A percentile compares a stretch with the other conserved stretches of the same genome.
phyloP scores from a whole-genome alignment of 2,113 vertebrate genomes.

The Isichthys henryi region DNA sequence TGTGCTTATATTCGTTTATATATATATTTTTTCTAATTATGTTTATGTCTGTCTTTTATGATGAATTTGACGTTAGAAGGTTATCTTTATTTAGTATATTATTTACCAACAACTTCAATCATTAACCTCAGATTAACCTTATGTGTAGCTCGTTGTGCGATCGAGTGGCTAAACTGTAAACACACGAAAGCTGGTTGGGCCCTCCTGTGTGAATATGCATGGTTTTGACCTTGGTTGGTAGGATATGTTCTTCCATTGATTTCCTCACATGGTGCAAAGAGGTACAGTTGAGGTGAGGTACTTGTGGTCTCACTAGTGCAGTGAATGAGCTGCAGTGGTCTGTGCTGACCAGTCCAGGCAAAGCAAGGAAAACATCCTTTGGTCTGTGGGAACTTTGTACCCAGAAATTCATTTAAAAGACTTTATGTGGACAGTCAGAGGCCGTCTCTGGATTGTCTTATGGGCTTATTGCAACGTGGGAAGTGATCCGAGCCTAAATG shows the following conservation, averaged over 20 bases:
- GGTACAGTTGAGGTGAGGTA: background rate
- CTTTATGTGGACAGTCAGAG: background rate
- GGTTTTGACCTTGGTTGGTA: background rate
- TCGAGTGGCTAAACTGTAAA: background rate
- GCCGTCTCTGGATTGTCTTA: background rate
- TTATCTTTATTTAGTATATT: background rate
- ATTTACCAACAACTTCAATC: constrained; percentile 7
- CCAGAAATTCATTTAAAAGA: background rate
- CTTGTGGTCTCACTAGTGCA: background rate
- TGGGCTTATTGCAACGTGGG: background rate
- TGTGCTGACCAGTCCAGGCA: background rate
- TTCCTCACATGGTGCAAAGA: background rate
- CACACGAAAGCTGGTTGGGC: background rate
- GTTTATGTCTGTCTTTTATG: background rate
- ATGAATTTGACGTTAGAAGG: background rate
- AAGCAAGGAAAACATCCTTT: background rate
- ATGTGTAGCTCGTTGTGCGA: background rate
- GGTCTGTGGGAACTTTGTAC: background rate
- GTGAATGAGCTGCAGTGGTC: background rate
- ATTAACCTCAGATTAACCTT: background rate
- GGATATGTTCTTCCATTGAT: background rate
- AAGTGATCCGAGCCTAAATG: background rate
- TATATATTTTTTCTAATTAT: background rate
- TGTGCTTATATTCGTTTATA: background rate
- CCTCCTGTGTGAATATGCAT: background rate